Evolutionary conservation across 2,888 invertebrate species (phyloP), one percentile per base, ranked within the genome.

Genomic region (Lithophane leautieri): DNA sequence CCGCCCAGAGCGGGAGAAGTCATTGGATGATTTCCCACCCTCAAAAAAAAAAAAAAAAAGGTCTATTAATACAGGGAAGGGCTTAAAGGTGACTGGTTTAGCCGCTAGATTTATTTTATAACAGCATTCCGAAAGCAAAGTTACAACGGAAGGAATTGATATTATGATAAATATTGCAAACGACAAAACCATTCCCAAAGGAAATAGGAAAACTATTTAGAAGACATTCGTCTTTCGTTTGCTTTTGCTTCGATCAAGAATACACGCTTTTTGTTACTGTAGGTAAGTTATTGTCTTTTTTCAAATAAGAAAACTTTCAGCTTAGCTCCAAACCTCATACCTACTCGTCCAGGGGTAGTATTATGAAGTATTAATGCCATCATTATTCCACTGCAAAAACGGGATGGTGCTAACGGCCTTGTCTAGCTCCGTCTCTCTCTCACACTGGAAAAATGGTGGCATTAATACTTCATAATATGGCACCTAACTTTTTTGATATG

Each of bases 11-110:
- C n/a, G n/a, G n/a, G n/a, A n/a, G n/a, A n/a, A n/a, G n/a, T n/a
- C n/a, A n/a, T n/a, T n/a, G n/a, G n/a, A n/a, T n/a, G n/a, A n/a
- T n/a, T n/a, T n/a, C n/a, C n/a, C n/a, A n/a, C n/a, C n/a, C n/a
- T n/a, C n/a, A n/a, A n/a, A n/a, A n/a, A n/a, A n/a, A n/a, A n/a
- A n/a, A n/a, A n/a, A n/a, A n/a, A n/a, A n/a, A n/a, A 40, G n/a
- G 44, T 61, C 52, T 67, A 75, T 79, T 62, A 70, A 67, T 52
- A 75, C 22, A 40, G 25, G 69, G 28, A 62, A 80, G 56, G 66
- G 44, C 70, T 2, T 66, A 25, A 14, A 70, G 52, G 58, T 63
- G 66, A 40, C 63, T 60, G 52, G 50, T 56, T 28, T 54, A 78
- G 3, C 40, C 19, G 47, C 47, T 74, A 66, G 60, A 56, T 60